Evolutionary conservation across 2,888 invertebrate genomes (phyloP).

Genomic region (Bugula neritina): DNA sequence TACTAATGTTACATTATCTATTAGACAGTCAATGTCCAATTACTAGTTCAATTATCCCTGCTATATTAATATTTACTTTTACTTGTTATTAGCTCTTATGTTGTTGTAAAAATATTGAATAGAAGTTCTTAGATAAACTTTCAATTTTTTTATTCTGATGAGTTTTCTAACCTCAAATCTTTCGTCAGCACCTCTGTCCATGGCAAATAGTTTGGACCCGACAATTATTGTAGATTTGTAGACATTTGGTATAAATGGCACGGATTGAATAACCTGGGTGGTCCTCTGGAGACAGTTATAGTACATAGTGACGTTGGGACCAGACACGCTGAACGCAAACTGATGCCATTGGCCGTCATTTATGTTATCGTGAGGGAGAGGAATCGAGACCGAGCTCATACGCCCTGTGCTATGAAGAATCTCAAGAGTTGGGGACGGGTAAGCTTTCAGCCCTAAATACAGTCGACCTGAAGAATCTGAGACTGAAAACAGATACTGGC

Average conservation of each 20-base stretch:
- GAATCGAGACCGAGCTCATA: conserved; percentile 18
- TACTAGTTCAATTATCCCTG: too few relatives aligned
- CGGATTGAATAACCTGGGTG: not conserved
- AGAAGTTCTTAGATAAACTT: too few relatives aligned
- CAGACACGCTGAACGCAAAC: conserved; percentile 21
- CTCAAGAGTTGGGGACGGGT: conserved; percentile 27
- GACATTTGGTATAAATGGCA: conserved; percentile 18
- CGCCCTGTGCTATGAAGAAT: conserved; percentile 8
- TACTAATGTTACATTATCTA: too few relatives aligned
- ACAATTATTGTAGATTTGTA: conserved; percentile 11
- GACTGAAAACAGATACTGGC: conserved; percentile 25
- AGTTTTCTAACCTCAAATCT: conserved; percentile 27
- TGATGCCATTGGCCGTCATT: conserved; percentile 27
- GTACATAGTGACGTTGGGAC: conserved; percentile 14
- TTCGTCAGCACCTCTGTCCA: conserved; percentile 26
- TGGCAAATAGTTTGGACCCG: conserved; percentile 19
- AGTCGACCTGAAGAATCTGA: conserved; percentile 17
- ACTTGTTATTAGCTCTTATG: too few relatives aligned
- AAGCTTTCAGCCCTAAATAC: conserved; percentile 23
- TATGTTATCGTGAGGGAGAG: conserved; percentile 13
- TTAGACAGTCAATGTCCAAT: too few relatives aligned
- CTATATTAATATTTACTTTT: too few relatives aligned
- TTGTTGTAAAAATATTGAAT: too few relatives aligned
- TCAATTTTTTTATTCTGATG: too few relatives aligned
- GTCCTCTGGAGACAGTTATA: conserved; percentile 3